Base-by-base conservation (phyloP, 2,888 invertebrate species). In the Lasioglossum marginatum region DNA sequence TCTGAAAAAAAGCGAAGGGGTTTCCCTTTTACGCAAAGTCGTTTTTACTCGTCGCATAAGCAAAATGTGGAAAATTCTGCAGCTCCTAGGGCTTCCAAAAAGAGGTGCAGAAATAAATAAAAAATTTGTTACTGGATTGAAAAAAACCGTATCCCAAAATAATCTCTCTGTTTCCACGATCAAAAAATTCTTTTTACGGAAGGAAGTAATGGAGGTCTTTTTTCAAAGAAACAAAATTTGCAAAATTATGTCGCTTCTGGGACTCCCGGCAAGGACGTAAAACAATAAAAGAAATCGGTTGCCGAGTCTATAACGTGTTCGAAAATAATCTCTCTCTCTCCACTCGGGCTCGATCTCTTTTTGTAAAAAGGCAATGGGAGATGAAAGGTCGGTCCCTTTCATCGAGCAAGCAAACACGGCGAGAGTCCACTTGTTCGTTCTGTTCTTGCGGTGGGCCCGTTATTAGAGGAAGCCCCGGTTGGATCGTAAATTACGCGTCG, bases 401-500 rank as follows among this genome's bases (percentile, higher is more conserved):
- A 66, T 31, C 66, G 66, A 34, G 66, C 66, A 34, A 66, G 45
- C 74, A 81, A 60, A 66, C 57, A 45, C 12, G 31, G 31, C 66
- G 60, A 14, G 27, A 31, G 31, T 66, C 66, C 66, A 34, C 34
- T 68, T 68, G 34, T 40, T 74, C 19, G 16, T 45, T 57, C 10
- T 31, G 40, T 40, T 31, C 48, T 34, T 4, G 66, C 63, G 52
- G 34, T 70, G 75, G 57, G 63, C 40, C 40, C 45, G 72, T 82
- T 81, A 81, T 84, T 81, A 74, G 71, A 81, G 37, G 84, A 82
- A 79, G 48, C 57, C 74, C 73, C 68, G 74, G 63, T 6, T 72
- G 79, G 79, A 66, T 83, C 84, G 77, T 83, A 85, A 88, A 89
- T 88, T 81, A 83, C 75, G 66, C 73, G 34, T 70, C 72, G 79